phyloP scores from a whole-genome alignment of 1,140 invertebrate genomes.

The Agrilus planipennis region DNA sequence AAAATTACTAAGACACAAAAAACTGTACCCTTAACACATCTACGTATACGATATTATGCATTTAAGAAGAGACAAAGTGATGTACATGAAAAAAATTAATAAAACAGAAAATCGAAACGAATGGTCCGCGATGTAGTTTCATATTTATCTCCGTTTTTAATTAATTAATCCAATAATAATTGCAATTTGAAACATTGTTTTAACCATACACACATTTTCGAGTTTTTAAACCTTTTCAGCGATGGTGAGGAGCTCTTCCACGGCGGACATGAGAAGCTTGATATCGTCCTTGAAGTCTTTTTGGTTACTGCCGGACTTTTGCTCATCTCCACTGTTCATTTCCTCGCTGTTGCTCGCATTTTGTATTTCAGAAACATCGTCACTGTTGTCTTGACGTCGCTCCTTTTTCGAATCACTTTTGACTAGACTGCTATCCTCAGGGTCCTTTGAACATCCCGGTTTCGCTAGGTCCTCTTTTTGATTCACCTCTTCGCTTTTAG shows the following conservation, averaged over 20 bases:
- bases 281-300: slow-evolving; percentile 20
- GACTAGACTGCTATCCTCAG: not conserved
- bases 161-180: no score
- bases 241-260: slow-evolving; percentile 27
- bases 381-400: not conserved
- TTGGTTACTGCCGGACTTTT: slow-evolving; percentile 14
- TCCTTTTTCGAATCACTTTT: not conserved
- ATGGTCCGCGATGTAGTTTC: no score
- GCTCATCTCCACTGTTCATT: slow-evolving; percentile 18
- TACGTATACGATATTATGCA: no score
- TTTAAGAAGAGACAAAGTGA: no score
- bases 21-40: no score
- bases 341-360: slow-evolving; percentile 18
- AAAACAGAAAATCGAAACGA: no score
- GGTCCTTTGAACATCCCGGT: slow-evolving; percentile 7
- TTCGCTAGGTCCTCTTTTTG: not conserved
- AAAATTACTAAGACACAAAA: no score
- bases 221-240: slow-evolving; percentile 25
- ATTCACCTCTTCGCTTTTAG: not conserved
- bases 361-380: slow-evolving; percentile 16
- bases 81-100: no score
- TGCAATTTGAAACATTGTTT: no score
- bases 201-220: no score
- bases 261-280: slow-evolving; percentile 23
- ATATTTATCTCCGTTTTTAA: no score